phyloP scores from a whole-genome alignment of 2,888 invertebrate species.

The Ormyrus labotus region DNA sequence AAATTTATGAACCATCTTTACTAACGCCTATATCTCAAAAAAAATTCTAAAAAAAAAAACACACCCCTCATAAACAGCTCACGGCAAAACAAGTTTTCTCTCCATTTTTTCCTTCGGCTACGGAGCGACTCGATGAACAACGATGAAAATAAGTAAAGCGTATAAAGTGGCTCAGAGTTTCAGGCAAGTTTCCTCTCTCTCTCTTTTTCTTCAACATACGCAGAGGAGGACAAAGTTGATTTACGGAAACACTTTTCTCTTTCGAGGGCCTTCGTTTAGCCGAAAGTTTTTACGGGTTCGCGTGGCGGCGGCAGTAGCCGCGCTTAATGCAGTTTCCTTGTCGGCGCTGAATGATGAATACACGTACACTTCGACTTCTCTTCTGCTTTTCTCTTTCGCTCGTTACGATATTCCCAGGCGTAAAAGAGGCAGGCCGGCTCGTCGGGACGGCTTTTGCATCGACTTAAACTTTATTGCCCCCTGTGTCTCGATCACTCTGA shows the following conservation, averaged over 20 bases:
- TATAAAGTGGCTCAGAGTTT: constrained; percentile 45
- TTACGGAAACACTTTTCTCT: constrained; percentile 57
- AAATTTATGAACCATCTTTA: no score
- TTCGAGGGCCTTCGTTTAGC: constrained; percentile 58
- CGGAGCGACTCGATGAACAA: constrained; percentile 27
- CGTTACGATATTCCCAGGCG: constrained; percentile 47
- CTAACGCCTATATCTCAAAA: no score
- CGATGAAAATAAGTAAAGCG: constrained; percentile 44
- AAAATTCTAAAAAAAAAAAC: no score
- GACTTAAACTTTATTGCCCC: constrained; percentile 37
- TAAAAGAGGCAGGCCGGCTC: constrained; percentile 37
- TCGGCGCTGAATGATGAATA: constrained; percentile 60
- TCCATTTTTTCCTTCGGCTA: not conserved
- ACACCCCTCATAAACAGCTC: no score
- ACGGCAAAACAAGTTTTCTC: not conserved
- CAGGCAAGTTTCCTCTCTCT: constrained; percentile 2
- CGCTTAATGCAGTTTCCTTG: constrained; percentile 69
- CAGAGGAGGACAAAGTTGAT: constrained; percentile 48
- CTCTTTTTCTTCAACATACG: not conserved
- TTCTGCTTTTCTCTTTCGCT: constrained; percentile 4
- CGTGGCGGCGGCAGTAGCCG: constrained; percentile 48
- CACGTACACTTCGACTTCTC: constrained; percentile 19
- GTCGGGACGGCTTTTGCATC: constrained; percentile 37
- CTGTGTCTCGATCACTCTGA: constrained; percentile 39
- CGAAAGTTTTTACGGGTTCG: constrained; percentile 61